Percentiles rank a stretch among this genome's conserved stretches.
phyloP scores from a whole-genome alignment of 35 echinoderm and acorn worm genomes.

The Ophiothrix spiculata region DNA sequence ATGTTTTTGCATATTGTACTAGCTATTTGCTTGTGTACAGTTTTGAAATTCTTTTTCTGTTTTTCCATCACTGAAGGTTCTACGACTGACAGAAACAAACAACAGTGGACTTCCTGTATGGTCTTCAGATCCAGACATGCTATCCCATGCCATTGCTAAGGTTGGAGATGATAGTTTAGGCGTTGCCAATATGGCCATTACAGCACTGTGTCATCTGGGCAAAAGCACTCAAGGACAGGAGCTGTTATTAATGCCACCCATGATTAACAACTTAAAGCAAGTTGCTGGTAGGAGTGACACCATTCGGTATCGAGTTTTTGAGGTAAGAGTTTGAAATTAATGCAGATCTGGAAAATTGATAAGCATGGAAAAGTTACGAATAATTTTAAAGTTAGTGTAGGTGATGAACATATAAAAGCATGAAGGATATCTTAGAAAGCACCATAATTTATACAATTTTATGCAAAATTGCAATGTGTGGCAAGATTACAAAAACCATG shows the following conservation, averaged over 20 bases:
- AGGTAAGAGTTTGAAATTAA: slow-evolving; percentile 42
- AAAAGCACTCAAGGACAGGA: slow-evolving; percentile 36
- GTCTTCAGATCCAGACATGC: slow-evolving; percentile 33
- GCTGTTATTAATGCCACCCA: slow-evolving; percentile 34
- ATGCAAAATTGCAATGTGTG: too few relatives aligned
- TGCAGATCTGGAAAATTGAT: too few relatives aligned
- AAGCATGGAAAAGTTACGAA: too few relatives aligned
- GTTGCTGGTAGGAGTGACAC: slow-evolving; percentile 61
- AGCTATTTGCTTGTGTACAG: too few relatives aligned
- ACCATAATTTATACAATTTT: too few relatives aligned
- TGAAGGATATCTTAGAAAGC: too few relatives aligned
- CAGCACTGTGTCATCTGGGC: slow-evolving; percentile 36
- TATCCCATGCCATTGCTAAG: slow-evolving; percentile 41
- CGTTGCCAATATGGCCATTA: slow-evolving; percentile 61
- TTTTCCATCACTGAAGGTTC: too few relatives aligned
- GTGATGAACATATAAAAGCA: too few relatives aligned
- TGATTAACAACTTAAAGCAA: slow-evolving; percentile 40
- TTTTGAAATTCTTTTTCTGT: too few relatives aligned
- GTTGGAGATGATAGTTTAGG: slow-evolving; percentile 63
- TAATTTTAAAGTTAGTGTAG: too few relatives aligned
- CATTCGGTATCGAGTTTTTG: slow-evolving; percentile 69
- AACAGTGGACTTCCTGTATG: slow-evolving; percentile 14
- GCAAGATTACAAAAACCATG: too few relatives aligned
- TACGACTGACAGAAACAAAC: neutral
- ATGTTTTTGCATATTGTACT: too few relatives aligned